phyloP scores from a whole-genome alignment of 2,888 invertebrate genomes.

The Hymenopus coronatus region DNA sequence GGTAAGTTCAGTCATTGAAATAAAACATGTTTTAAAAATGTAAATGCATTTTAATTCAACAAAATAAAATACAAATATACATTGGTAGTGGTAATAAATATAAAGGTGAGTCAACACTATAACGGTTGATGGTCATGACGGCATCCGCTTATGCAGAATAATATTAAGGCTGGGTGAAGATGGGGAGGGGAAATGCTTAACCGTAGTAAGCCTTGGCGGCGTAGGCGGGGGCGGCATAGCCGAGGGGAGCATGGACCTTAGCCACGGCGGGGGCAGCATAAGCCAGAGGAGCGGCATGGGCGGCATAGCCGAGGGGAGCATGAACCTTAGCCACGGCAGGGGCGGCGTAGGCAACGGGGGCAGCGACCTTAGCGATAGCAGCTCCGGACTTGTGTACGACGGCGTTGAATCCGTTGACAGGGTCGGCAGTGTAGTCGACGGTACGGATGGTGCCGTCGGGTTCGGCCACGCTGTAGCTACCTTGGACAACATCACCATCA shows the following conservation, averaged over 20 bases:
- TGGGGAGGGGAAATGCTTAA: background rate
- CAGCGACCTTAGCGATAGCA: background rate
- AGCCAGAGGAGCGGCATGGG: constrained; percentile 38
- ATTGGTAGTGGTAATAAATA: background rate
- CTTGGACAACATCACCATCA: constrained; percentile 35
- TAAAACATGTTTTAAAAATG: background rate
- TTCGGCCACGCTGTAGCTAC: constrained; percentile 34
- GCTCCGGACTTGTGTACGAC: constrained; percentile 30
- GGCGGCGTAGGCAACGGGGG: constrained; percentile 26
- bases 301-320: constrained; percentile 24
- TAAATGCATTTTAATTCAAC: background rate
- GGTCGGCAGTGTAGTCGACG: constrained; percentile 36
- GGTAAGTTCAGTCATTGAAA: no score
- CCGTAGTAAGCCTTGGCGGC: background rate
- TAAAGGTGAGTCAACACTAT: background rate
- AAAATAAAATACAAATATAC: background rate
- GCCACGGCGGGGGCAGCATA: constrained; percentile 45
- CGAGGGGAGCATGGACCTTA: constrained; percentile 35
- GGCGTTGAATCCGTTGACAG: constrained; percentile 37
- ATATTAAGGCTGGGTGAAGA: background rate
- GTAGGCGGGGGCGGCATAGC: constrained; percentile 31
- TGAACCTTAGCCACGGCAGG: constrained; percentile 39
- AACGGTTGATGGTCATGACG: background rate
- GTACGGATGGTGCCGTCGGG: constrained; percentile 35
- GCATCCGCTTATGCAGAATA: background rate